These are phyloP conservation scores for Pseudachorutes palmiensis DNA, from an alignment of 1,140 invertebrate genomes.

Conservation along the genomic window DNA sequence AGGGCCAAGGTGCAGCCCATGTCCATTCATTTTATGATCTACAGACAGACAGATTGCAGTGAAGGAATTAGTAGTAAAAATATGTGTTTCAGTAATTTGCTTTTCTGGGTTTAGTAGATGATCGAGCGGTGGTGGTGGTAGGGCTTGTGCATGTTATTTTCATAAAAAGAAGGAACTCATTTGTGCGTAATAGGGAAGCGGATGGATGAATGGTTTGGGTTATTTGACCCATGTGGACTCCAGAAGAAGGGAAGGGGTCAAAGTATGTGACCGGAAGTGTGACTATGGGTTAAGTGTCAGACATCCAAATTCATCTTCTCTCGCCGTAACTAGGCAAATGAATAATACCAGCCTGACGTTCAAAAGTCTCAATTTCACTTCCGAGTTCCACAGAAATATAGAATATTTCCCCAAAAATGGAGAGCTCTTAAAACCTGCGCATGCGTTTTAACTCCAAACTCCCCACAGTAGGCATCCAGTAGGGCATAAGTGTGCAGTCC, in stretches of 20 bases:
- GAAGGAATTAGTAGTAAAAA: background rate
- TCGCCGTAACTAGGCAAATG: constrained; percentile 4
- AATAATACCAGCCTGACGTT: background rate
- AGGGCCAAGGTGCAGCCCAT: constrained; percentile 3
- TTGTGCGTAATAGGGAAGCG: constrained; percentile 2
- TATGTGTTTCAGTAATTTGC: background rate
- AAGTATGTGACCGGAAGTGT: constrained; percentile 37
- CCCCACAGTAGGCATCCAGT: too few relatives aligned
- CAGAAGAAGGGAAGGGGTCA: constrained; percentile 31
- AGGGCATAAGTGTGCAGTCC: too few relatives aligned
- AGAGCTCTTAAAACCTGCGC: background rate
- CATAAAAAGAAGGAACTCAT: background rate
- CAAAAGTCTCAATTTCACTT: background rate
- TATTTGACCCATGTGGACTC: constrained; percentile 34
- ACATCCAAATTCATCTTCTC: constrained; percentile 5
- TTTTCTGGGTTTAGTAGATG: background rate
- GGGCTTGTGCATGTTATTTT: background rate
- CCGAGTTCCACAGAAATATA: background rate
- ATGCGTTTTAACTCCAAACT: background rate
- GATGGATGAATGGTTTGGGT: constrained; percentile 27
- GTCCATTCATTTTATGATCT: constrained; percentile 10
- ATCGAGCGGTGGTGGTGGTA: background rate
- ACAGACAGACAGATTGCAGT: constrained; percentile 3
- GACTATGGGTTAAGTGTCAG: constrained; percentile 33
- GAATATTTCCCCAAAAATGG: background rate